Evolutionary conservation across 2,888 invertebrate genomes (phyloP).

Genomic region (Marronus borbonicus): DNA sequence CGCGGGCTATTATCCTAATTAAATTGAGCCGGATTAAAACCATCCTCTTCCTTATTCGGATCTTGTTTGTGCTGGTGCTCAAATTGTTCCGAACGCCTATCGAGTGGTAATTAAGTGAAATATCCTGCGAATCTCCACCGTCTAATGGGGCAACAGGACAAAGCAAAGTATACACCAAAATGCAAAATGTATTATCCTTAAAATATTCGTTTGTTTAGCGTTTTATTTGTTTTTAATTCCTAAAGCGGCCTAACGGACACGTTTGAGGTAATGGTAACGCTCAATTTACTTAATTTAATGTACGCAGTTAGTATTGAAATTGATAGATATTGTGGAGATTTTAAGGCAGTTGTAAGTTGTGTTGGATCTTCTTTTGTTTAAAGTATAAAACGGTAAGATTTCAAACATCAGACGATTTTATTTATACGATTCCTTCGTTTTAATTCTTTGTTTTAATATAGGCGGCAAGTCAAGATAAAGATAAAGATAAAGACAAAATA

Average conservation of each 20-base stretch:
- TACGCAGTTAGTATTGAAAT: too few species aligned
- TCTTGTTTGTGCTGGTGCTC: constrained; percentile 13
- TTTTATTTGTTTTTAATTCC: constrained; percentile 22
- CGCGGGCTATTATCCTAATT: constrained; percentile 42
- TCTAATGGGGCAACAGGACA: constrained; percentile 3
- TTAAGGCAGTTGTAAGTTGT: too few species aligned
- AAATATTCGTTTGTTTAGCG: constrained; percentile 24
- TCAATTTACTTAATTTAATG: background rate
- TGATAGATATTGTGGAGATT: too few species aligned
- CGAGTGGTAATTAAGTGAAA: constrained; percentile 39
- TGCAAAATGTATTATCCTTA: constrained; percentile 8
- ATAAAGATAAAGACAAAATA: too few species aligned
- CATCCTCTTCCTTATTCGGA: background rate
- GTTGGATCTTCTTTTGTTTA: too few species aligned
- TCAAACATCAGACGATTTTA: too few species aligned
- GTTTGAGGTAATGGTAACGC: background rate
- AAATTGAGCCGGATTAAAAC: constrained; percentile 41
- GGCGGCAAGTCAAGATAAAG: too few species aligned
- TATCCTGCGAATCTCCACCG: constrained; percentile 1
- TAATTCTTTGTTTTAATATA: too few species aligned
- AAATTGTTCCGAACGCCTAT: constrained; percentile 33
- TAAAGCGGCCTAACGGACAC: background rate
- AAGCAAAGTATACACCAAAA: constrained; percentile 10
- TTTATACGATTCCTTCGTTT: too few species aligned
- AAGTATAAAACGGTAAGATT: too few species aligned